A percentile compares a stretch with the other conserved stretches of the same genome.
These are phyloP conservation scores for Synanthedon andrenaeformis DNA, from an alignment of 2,888 invertebrate genomes.

Conservation along the genomic window DNA sequence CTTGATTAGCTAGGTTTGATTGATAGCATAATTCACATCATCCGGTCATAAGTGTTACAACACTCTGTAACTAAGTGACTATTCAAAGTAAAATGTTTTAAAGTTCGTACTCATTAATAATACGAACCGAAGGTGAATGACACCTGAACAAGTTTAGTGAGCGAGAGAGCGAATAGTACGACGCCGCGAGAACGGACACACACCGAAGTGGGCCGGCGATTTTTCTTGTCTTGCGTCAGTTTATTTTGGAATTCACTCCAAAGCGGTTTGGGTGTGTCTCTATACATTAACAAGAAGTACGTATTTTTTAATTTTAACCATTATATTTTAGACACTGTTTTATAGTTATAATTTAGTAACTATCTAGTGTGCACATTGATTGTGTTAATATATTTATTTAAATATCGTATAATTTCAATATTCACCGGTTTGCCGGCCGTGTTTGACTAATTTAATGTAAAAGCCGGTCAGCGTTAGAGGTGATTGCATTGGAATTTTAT, in stretches of 20 bases:
- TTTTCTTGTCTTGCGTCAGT: conserved; percentile 28
- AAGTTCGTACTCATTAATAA: neutral
- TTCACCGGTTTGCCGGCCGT: conserved; percentile 11
- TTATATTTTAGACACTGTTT: neutral
- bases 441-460: conserved; percentile 24
- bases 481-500: conserved; percentile 32
- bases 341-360: neutral
- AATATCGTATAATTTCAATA: neutral
- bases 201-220: conserved; percentile 16
- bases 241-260: conserved; percentile 52
- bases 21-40: no score
- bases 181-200: conserved; percentile 39
- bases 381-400: no score
- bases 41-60: no score
- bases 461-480: conserved; percentile 28
- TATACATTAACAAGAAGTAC: conserved; percentile 38
- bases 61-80: no score
- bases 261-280: conserved; percentile 52
- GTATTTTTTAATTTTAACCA: conserved; percentile 19
- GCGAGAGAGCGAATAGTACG: conserved; percentile 52
- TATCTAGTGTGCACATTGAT: no score
- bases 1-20: no score
- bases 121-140: conserved; percentile 26
- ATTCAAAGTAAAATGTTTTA: no score
- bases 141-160: conserved; percentile 21